Conservation (phyloP, 2,888 invertebrate species). For the Plemyria rubiginata region DNA sequence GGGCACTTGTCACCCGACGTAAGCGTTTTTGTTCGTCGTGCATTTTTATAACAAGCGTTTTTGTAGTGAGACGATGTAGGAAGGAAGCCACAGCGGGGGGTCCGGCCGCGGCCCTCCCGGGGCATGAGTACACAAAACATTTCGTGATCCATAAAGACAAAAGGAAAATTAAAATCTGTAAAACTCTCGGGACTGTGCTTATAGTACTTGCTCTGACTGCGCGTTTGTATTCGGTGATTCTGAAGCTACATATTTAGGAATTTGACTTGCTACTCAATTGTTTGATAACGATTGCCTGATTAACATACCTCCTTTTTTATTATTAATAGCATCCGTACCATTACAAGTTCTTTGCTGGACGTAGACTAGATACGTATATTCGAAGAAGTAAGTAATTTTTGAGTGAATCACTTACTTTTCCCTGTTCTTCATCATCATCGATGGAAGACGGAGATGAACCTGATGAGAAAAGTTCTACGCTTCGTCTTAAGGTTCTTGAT, state of each 20-base stretch:
- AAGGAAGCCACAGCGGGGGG: slow-evolving; percentile 82
- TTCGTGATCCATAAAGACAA: slow-evolving; percentile 84
- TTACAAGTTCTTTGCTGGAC: too few species aligned
- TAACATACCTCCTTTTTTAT: too few species aligned
- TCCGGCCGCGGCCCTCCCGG: slow-evolving; percentile 71
- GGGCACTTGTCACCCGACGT: slow-evolving; percentile 81
- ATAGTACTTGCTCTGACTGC: slow-evolving; percentile 41
- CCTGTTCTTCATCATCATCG: too few species aligned
- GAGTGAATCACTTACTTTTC: too few species aligned
- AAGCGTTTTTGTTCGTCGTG: slow-evolving; percentile 78
- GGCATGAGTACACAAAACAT: slow-evolving; percentile 80
- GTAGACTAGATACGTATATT: too few species aligned
- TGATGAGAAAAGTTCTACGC: too few species aligned
- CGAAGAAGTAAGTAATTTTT: too few species aligned
- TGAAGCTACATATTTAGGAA: slow-evolving; percentile 18
- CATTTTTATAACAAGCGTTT: slow-evolving; percentile 81
- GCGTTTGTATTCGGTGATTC: slow-evolving; percentile 20
- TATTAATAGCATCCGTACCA: too few species aligned
- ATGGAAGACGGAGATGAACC: too few species aligned
- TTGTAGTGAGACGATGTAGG: slow-evolving; percentile 80
- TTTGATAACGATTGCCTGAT: too few species aligned
- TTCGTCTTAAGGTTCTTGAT: too few species aligned
- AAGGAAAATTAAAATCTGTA: slow-evolving; percentile 82
- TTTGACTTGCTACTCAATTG: not conserved
- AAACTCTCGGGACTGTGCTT: slow-evolving; percentile 65